These are phyloP conservation scores for Propithecus perrieri DNA, from an alignment of 2,797 vertebrate genomes.

Conservation along the genomic window DNA sequence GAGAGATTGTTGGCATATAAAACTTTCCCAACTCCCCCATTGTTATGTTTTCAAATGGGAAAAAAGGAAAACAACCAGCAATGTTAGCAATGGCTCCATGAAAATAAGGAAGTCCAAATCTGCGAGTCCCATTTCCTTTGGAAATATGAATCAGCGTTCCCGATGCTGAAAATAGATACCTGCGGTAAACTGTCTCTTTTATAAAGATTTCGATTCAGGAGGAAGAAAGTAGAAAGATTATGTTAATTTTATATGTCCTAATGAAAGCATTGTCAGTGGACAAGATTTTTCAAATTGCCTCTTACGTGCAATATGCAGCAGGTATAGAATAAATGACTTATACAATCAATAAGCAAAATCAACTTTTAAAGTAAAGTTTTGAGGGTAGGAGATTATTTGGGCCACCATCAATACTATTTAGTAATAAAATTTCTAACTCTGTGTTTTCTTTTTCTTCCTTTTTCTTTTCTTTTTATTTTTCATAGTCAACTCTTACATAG, in stretches of 20 bases:
- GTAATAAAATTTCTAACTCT: neutral
- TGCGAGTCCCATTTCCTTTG: neutral
- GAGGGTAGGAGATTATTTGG: neutral
- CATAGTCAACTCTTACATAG: no score
- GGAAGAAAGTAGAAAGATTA: neutral
- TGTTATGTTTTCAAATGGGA: neutral
- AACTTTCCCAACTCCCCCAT: neutral
- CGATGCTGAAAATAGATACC: neutral
- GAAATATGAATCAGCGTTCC: neutral
- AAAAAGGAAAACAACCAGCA: neutral
- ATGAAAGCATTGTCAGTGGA: neutral
- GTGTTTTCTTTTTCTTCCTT: neutral
- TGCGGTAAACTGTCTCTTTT: neutral
- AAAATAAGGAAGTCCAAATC: neutral
- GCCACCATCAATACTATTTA: neutral
- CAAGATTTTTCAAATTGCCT: neutral
- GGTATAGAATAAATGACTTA: neutral
- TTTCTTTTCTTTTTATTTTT: neutral
- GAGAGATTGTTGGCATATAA: neutral
- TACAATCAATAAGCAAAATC: neutral
- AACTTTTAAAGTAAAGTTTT: neutral
- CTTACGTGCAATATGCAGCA: neutral
- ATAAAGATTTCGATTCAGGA: neutral
- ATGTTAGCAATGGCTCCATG: accelerated
- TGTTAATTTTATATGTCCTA: neutral